Evolutionary conservation across 2,113 vertebrate species (phyloP).

Genomic region (Gavialis gangeticus): DNA sequence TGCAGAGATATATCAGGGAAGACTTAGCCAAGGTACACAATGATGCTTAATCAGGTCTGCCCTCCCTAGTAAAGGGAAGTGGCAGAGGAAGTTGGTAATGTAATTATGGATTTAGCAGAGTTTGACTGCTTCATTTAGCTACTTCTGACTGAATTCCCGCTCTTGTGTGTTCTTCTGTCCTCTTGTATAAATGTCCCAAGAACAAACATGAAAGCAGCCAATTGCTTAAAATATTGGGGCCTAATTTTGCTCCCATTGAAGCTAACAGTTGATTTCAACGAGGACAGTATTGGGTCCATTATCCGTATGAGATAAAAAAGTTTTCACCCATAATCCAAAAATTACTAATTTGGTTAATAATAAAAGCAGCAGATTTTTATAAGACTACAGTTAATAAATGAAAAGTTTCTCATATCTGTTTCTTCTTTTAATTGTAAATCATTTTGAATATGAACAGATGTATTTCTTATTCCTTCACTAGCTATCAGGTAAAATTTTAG

Average conservation of each 20-base stretch:
- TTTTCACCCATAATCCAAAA: too few species aligned
- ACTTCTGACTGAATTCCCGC: background rate
- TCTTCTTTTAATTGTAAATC: background rate
- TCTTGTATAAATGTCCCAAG: background rate
- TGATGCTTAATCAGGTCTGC: background rate
- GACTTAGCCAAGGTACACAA: background rate
- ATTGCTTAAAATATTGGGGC: background rate
- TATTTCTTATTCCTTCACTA: background rate
- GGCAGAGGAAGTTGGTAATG: background rate
- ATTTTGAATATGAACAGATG: background rate
- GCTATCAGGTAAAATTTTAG: background rate
- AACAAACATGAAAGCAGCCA: fast-evolving
- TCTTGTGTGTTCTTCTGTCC: background rate
- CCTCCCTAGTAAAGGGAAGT: background rate
- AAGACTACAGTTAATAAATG: background rate
- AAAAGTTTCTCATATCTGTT: fast-evolving
- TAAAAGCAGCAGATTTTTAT: background rate
- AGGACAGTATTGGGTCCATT: background rate
- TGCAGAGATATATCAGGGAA: background rate
- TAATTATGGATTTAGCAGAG: background rate
- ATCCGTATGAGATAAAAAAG: background rate
- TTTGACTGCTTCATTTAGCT: background rate
- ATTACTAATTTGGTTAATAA: background rate
- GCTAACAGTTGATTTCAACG: background rate
- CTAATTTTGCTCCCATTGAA: background rate